phyloP scores from a whole-genome alignment of 92 coral and sea anemone species.

The Pocillopora meandrina region DNA sequence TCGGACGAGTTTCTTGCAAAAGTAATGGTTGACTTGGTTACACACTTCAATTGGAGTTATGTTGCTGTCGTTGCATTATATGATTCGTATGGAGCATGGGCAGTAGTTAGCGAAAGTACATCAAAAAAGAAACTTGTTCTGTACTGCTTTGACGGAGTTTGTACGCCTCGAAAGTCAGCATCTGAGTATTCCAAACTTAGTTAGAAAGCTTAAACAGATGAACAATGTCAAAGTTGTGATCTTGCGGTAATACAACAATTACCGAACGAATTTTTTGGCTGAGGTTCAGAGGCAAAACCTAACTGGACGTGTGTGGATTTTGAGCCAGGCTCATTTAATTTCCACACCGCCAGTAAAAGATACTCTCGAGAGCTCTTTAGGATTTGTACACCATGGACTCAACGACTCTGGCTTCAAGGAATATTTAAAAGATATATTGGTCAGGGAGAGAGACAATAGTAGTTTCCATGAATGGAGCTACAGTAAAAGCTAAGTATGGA shows the following conservation, averaged over 20 bases:
- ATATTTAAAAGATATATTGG: too few species aligned
- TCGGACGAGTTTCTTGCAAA: background rate
- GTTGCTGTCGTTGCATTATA: slow-evolving; percentile 3
- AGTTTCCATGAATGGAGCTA: too few species aligned
- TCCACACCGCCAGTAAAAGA: background rate
- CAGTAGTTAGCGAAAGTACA: background rate
- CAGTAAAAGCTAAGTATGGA: too few species aligned
- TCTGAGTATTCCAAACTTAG: background rate
- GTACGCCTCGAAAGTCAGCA: background rate
- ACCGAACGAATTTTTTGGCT: background rate
- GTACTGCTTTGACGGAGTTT: background rate
- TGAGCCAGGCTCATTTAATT: background rate
- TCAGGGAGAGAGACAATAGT: too few species aligned
- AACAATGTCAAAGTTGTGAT: background rate
- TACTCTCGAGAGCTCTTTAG: background rate
- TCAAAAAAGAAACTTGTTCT: background rate
- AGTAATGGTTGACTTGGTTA: slow-evolving; percentile 4
- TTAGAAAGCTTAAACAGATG: background rate
- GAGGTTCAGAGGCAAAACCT: slow-evolving; percentile 7
- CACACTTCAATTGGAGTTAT: slow-evolving; percentile 7
- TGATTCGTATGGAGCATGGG: slow-evolving; percentile 3
- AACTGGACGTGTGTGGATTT: background rate
- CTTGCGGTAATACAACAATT: background rate
- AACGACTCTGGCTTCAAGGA: background rate
- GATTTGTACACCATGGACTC: background rate